A percentile compares a stretch with the other conserved stretches of the same genome.
phyloP scores from a whole-genome alignment of 1,140 invertebrate genomes.

The Odontomachus brunneus region DNA sequence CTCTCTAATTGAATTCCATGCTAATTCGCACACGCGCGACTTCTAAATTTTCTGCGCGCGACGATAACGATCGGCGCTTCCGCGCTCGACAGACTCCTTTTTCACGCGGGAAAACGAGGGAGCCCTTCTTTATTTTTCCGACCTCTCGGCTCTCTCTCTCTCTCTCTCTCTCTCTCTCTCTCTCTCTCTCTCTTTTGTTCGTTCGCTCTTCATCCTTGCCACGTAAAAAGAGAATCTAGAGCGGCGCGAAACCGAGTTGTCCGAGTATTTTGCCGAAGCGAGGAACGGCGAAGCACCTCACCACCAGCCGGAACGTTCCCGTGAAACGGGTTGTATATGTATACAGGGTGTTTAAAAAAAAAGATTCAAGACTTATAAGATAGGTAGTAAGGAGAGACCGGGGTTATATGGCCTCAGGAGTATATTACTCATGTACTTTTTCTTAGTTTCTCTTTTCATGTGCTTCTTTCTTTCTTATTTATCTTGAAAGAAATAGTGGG shows the following conservation, averaged over 20 bases:
- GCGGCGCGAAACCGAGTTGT: slow-evolving; percentile 17
- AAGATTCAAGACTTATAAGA: no score
- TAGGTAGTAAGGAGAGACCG: no score
- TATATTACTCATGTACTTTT: no score
- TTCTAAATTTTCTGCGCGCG: slow-evolving; percentile 42
- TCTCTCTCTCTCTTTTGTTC: slow-evolving; percentile 55
- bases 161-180: slow-evolving; percentile 46
- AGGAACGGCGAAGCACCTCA: no score
- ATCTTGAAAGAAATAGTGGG: no score
- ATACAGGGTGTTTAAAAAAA: no score
- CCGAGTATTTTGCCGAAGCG: slow-evolving; percentile 28
- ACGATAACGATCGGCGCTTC: slow-evolving; percentile 38
- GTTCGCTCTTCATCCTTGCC: no score
- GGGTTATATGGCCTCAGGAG: no score
- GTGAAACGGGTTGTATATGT: slow-evolving; percentile 8
- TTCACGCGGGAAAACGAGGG: slow-evolving; percentile 14
- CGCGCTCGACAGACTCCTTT: background rate
- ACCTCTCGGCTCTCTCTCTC: slow-evolving; percentile 34
- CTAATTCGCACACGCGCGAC: slow-evolving; percentile 45
- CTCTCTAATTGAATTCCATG: slow-evolving; percentile 42
- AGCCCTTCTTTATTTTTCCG: slow-evolving; percentile 49
- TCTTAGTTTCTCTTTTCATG: no score
- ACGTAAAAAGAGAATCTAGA: slow-evolving; percentile 42
- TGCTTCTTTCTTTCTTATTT: no score
- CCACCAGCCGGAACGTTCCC: no score